Conservation (phyloP, 2,888 invertebrate genomes). For the Dicranocentrus wangi region DNA sequence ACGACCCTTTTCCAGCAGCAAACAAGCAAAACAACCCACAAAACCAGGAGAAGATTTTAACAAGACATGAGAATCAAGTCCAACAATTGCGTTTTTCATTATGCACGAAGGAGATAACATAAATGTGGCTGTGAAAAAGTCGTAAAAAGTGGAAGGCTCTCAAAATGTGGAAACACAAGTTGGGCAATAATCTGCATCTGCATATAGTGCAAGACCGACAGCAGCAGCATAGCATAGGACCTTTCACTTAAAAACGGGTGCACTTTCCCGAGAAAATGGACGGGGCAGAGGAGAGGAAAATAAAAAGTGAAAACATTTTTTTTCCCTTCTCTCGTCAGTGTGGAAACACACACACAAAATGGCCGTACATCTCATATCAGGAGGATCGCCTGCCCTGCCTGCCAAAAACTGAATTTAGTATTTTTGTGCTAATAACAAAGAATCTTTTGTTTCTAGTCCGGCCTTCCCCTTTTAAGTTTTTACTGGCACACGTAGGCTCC, state of each 20-base stretch:
- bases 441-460: constrained; percentile 39
- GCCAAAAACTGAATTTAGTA: constrained; percentile 19
- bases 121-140: constrained; percentile 62
- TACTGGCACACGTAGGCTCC: constrained; percentile 17
- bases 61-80: constrained; percentile 56
- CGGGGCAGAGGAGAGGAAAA: neutral
- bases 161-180: constrained; percentile 40
- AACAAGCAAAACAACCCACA: neutral
- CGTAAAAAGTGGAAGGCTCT: constrained; percentile 39
- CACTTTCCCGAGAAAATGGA: constrained; percentile 5
- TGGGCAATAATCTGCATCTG: constrained; percentile 59
- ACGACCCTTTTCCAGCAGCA: neutral
- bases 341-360: too few relatives aligned
- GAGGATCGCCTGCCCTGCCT: constrained; percentile 19
- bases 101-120: constrained; percentile 52
- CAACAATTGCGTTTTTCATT: constrained; percentile 62
- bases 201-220: constrained; percentile 30
- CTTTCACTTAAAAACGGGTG: constrained; percentile 15
- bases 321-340: too few relatives aligned
- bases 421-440: constrained; percentile 38
- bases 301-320: too few relatives aligned
- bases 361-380: too few relatives aligned
- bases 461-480: constrained; percentile 35
- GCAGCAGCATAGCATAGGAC: too few relatives aligned
- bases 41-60: constrained; percentile 42